These are phyloP conservation scores for Germaria angustata DNA, from an alignment of 2,888 invertebrate species.

Conservation along the genomic window DNA sequence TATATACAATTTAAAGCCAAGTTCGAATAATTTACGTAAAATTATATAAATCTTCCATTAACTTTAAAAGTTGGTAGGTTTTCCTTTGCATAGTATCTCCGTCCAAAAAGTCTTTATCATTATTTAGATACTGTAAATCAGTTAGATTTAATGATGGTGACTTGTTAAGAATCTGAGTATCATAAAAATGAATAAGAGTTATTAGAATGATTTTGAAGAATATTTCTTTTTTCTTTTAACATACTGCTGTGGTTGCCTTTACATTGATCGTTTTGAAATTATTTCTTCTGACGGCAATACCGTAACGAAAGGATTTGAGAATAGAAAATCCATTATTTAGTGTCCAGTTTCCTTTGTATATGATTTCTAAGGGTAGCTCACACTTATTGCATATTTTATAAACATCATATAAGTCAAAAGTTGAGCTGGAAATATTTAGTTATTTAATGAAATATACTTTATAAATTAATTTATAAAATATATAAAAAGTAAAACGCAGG, in stretches of 20 bases:
- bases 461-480: no score
- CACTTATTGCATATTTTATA: conserved; percentile 71
- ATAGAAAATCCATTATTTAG: conserved; percentile 67
- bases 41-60: conserved; percentile 72
- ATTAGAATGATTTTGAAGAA: neutral
- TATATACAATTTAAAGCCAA: neutral
- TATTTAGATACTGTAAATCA: conserved; percentile 67
- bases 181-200: conserved; percentile 1
- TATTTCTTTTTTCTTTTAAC: conserved; percentile 34
- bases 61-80: conserved; percentile 72
- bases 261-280: conserved; percentile 71
- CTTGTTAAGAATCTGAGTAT: conserved; percentile 71
- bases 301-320: conserved; percentile 57
- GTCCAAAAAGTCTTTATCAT: conserved; percentile 70
- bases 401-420: conserved; percentile 73
- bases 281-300: conserved; percentile 71
- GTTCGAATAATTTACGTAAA: conserved; percentile 69
- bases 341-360: conserved; percentile 74
- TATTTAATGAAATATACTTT: no score
- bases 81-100: conserved; percentile 77
- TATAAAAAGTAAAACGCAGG: no score
- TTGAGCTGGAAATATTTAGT: conserved; percentile 60
- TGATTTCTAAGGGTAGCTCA: conserved; percentile 66
- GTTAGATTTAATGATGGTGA: conserved; percentile 64
- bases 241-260: conserved; percentile 71